These are phyloP conservation scores for Neoitamus cyanurus DNA, from an alignment of 2,888 invertebrate genomes.

Conservation along the genomic window DNA sequence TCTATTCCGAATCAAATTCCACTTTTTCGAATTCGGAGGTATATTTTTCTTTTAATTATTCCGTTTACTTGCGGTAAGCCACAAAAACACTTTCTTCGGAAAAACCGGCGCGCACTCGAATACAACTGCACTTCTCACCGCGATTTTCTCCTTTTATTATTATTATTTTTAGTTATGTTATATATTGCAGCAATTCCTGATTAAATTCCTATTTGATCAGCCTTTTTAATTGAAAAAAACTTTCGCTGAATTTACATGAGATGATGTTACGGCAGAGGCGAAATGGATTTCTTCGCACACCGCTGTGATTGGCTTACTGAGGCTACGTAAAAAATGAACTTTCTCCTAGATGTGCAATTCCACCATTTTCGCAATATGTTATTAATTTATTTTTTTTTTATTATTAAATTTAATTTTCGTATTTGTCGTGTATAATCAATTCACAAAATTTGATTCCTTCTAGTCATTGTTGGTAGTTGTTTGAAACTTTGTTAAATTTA, in stretches of 20 bases:
- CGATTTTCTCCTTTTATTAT: not conserved
- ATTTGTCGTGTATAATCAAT: not conserved
- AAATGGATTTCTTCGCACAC: not conserved
- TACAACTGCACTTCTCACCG: not conserved
- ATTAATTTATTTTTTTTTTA: not conserved
- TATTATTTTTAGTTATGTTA: not conserved
- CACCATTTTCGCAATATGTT: not conserved
- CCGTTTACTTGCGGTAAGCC: not conserved
- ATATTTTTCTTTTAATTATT: not conserved
- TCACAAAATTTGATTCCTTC: constrained; percentile 22
- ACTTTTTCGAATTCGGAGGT: not conserved
- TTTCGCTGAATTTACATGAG: not conserved
- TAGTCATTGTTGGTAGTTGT: constrained; percentile 23
- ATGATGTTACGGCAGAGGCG: not conserved
- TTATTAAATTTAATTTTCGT: not conserved
- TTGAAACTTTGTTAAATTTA: not conserved
- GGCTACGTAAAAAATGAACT: constrained; percentile 2
- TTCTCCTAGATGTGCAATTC: constrained; percentile 11
- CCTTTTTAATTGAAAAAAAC: not conserved
- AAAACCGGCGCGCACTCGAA: not conserved
- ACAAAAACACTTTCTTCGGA: not conserved
- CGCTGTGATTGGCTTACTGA: not conserved
- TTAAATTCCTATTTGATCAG: constrained; percentile 22
- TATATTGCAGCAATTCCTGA: constrained; percentile 21
- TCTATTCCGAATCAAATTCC: constrained; percentile 1